A percentile compares a stretch with the other conserved stretches of the same genome.
Evolutionary conservation across 2,113 vertebrate species (phyloP).

Genomic region (Mustela nigripes): DNA sequence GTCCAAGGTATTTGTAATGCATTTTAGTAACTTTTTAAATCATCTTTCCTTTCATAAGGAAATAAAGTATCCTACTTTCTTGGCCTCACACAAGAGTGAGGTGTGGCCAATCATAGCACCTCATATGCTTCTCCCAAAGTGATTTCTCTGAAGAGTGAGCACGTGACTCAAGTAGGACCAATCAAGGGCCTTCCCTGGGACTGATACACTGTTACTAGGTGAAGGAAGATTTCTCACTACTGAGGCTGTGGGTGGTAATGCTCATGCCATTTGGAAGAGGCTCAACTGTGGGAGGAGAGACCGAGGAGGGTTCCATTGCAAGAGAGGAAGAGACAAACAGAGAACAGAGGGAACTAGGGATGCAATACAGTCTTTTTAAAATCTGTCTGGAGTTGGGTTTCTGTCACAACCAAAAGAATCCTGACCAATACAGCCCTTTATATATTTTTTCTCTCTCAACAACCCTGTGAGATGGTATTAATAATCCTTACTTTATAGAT

Average conservation of each 20-base stretch:
- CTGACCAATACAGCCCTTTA: neutral
- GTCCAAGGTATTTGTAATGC: neutral
- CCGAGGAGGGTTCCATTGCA: neutral
- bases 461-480: neutral
- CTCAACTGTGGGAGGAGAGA: neutral
- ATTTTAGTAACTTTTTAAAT: neutral
- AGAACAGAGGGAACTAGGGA: neutral
- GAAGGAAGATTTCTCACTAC: neutral
- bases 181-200: conserved; percentile 20
- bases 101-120: neutral
- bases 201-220: neutral
- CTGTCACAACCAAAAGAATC: neutral
- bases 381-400: neutral
- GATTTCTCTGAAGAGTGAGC: neutral
- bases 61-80: neutral
- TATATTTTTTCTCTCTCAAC: neutral
- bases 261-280: neutral
- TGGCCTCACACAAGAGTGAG: neutral
- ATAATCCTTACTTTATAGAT: neutral
- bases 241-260: too few relatives aligned
- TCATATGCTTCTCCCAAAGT: neutral
- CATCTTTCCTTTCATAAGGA: neutral
- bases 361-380: neutral
- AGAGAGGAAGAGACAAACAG: neutral
- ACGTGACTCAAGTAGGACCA: conserved; percentile 33